These are phyloP conservation scores for Campylomormyrus numenius DNA, from an alignment of 2,113 vertebrate species.

Conservation along the genomic window DNA sequence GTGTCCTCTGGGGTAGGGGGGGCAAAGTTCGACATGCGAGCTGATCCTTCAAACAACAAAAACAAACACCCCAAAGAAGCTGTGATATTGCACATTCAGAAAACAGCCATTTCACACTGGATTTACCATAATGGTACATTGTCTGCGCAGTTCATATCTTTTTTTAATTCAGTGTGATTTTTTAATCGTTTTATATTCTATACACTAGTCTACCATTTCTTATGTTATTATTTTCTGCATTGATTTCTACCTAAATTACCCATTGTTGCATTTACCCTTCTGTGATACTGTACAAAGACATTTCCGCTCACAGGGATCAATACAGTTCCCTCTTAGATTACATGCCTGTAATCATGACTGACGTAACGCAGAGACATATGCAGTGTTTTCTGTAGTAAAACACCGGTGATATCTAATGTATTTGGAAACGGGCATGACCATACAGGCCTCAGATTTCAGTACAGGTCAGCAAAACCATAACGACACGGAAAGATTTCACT, in stretches of 20 bases:
- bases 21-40: background rate
- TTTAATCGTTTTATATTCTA: background rate
- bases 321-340: background rate
- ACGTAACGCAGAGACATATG: background rate
- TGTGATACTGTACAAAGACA: background rate
- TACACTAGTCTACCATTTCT: background rate
- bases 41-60: background rate
- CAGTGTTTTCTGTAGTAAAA: background rate
- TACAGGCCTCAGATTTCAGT: background rate
- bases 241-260: background rate
- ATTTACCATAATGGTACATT: background rate
- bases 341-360: background rate
- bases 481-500: background rate
- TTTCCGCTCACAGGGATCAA: background rate
- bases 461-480: background rate
- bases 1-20: background rate
- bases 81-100: background rate
- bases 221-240: background rate
- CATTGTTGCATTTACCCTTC: background rate
- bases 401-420: background rate
- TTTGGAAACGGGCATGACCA: background rate
- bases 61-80: background rate
- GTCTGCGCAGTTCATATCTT: background rate
- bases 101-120: background rate
- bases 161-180: background rate